Percentiles rank a stretch among this genome's conserved stretches.
phyloP scores from a whole-genome alignment of 2,797 vertebrate genomes.

The Enteromius paludinosus region DNA sequence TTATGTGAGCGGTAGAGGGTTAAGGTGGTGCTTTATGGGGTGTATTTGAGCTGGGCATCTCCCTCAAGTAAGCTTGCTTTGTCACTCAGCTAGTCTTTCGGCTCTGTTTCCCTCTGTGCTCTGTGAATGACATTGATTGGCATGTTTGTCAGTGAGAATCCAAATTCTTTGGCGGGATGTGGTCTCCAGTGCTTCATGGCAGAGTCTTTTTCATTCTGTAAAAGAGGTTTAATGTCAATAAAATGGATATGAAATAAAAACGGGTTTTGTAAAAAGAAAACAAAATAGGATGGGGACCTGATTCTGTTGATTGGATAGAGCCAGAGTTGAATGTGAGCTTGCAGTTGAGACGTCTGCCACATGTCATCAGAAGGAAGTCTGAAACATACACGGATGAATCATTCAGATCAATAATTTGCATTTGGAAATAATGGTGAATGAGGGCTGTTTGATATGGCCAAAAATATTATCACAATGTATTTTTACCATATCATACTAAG shows the following conservation, averaged over 20 bases:
- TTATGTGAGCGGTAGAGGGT: slow-evolving; percentile 65
- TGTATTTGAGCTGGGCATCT: slow-evolving; percentile 54
- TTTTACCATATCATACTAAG: neutral
- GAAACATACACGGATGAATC: neutral
- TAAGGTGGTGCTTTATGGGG: slow-evolving; percentile 52
- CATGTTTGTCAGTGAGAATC: slow-evolving; percentile 44
- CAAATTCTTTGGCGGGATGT: slow-evolving; percentile 20
- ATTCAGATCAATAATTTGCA: neutral
- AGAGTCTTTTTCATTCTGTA: neutral
- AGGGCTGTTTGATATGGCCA: neutral
- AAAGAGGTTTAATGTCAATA: neutral
- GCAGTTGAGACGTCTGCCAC: neutral
- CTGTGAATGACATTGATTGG: slow-evolving; percentile 51
- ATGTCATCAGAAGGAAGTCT: neutral
- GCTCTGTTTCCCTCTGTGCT: slow-evolving; percentile 50
- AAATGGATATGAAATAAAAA: neutral
- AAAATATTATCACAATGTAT: neutral
- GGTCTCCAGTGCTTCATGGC: slow-evolving; percentile 13
- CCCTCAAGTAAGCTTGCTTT: slow-evolving; percentile 50
- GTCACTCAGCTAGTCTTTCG: slow-evolving; percentile 52
- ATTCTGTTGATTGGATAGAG: slow-evolving; percentile 11
- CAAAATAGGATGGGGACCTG: neutral
- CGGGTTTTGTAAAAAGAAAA: neutral
- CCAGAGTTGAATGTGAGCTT: neutral
- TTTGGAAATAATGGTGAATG: neutral